A percentile compares a stretch with the other conserved stretches of the same genome.
These are phyloP conservation scores for Typhlichthys eigenmanni DNA, from an alignment of 2,797 vertebrate species.

Conservation along the genomic window DNA sequence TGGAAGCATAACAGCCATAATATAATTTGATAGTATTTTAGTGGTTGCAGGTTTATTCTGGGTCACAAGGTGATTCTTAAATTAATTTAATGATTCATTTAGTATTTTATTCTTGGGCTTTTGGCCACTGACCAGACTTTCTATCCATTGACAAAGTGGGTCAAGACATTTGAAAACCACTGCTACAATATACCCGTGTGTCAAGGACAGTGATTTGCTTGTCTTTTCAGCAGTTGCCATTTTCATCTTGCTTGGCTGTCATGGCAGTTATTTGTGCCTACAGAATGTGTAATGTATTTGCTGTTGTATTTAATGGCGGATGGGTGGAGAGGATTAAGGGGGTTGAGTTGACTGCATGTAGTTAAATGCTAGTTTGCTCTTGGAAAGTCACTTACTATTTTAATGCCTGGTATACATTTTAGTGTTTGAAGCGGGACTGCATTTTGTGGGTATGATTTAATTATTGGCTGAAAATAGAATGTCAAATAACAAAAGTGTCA, in stretches of 20 bases:
- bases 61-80: too few species aligned
- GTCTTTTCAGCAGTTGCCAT: not conserved
- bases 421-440: not conserved
- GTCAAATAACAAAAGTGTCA: too few species aligned
- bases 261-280: not conserved
- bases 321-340: conserved; percentile 11
- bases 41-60: too few species aligned
- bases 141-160: not conserved
- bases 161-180: not conserved
- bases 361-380: conserved; percentile 26
- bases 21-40: too few species aligned
- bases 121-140: too few species aligned
- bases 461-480: too few species aligned
- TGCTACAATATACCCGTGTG: not conserved
- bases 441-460: not conserved
- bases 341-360: conserved; percentile 20
- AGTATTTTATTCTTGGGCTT: too few species aligned
- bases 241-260: not conserved
- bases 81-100: too few species aligned
- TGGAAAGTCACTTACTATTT: conserved; percentile 14
- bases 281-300: not conserved
- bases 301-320: not conserved
- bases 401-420: conserved; percentile 10
- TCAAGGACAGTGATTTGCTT: not conserved
- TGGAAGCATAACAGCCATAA: too few species aligned